Percentiles rank a stretch among this genome's conserved stretches.
Conservation (phyloP, 2,113 vertebrate genomes). For the Takifugu flavidus region DNA sequence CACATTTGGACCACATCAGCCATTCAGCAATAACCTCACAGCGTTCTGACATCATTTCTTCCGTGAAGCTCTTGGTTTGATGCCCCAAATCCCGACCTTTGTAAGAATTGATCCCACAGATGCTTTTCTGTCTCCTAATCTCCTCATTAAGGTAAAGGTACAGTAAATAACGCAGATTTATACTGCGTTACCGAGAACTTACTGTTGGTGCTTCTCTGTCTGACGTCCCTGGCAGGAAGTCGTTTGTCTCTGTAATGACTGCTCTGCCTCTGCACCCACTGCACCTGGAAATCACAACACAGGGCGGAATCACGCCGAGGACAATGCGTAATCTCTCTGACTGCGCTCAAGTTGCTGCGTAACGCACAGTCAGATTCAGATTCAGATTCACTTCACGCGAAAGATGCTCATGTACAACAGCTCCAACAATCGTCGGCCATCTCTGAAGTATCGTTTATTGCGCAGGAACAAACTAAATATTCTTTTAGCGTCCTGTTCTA, state of each 20-base stretch:
- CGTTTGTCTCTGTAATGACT: slow-evolving; percentile 49
- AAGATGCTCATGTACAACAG: not conserved
- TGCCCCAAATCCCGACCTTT: too few relatives aligned
- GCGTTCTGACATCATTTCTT: not conserved
- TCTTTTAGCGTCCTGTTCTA: slow-evolving; percentile 6
- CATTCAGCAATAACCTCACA: not conserved
- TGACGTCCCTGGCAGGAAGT: slow-evolving; percentile 6
- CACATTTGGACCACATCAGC: not conserved
- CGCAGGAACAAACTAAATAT: slow-evolving; percentile 11
- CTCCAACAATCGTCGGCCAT: slow-evolving; percentile 2
- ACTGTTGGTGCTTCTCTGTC: slow-evolving; percentile 13
- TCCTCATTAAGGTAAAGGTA: too few relatives aligned
- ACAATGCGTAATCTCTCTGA: too few relatives aligned
- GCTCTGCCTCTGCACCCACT: slow-evolving; percentile 49
- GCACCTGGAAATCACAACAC: slow-evolving; percentile 48
- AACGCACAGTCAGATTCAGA: too few relatives aligned
- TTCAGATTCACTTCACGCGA: not conserved
- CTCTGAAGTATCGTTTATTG: slow-evolving; percentile 3
- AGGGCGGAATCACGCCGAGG: too few relatives aligned
- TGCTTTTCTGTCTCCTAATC: too few relatives aligned
- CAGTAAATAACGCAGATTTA: too few relatives aligned
- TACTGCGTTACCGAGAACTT: slow-evolving; percentile 10
- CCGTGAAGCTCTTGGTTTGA: too few relatives aligned
- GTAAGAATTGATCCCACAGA: too few relatives aligned
- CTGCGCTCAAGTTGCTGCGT: too few relatives aligned